Base-by-base conservation (phyloP, 2,113 vertebrate species). In the Esox niger region DNA sequence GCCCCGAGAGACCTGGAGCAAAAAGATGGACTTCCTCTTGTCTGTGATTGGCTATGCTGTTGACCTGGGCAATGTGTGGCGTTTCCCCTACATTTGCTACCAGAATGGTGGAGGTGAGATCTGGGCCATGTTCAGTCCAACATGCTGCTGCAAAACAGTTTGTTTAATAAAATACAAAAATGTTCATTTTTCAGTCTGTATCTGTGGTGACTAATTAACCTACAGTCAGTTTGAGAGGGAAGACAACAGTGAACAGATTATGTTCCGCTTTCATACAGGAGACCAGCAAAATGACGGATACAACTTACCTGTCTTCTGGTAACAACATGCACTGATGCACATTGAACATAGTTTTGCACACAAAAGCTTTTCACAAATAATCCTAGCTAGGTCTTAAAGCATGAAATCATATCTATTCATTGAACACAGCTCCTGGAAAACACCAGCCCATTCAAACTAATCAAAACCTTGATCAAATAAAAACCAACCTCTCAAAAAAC, bases 81-180 rank as follows among this genome's bases (percentile, higher is more conserved):
- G 97, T 56, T 99, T 99, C 82, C 97, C 97, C 4, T 98, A 98
- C 64, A 94, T 99, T 74, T 98, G 96, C 85, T 99, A 99, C 76
- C 96, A 99, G 71, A 99, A 98, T 0, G 97, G 97, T 87, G 97
- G 97, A 93, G 97, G 97, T 99, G 84, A 96, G 96, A 43, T 15
- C 38, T 3, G 38, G 38, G 38, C 38, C 38, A 10, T 17, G 15
- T 43, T 43, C 38, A 17, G 13, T 43, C 5, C 11, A 43, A 15
- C 38, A 17, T 15, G 38, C 38, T 17, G 13, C 17, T 43, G 38
- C 38, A 5, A 43, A 17, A 43, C n/a, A 43, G 38, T 15, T 43
- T n/a, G n/a, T n/a, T n/a, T n/a, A n/a, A n/a, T n/a, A n/a, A n/a
- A n/a, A n/a, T n/a, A n/a, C n/a, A n/a, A n/a, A n/a, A n/a, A n/a